Evolutionary conservation across 2,797 vertebrate genomes (phyloP).

Genomic region (Bryconaethiops microstoma): DNA sequence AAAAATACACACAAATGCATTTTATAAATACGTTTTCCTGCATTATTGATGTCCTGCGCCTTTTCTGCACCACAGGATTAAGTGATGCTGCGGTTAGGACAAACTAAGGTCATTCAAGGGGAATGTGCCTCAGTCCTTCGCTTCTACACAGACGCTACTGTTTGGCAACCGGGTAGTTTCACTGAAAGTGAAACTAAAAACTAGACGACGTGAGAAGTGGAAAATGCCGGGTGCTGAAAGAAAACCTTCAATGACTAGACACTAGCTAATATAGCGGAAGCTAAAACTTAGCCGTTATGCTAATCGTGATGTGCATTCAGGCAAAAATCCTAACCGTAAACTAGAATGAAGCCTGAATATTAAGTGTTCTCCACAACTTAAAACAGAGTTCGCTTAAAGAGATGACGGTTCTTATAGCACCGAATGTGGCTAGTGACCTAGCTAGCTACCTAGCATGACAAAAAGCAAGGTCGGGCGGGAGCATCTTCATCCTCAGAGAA

Average conservation of each 20-base stretch:
- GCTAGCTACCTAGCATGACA: background rate
- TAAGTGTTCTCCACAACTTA: background rate
- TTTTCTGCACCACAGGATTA: background rate
- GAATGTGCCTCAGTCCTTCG: background rate
- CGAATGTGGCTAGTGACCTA: background rate
- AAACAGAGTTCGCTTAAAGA: background rate
- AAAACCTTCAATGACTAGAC: too few relatives aligned
- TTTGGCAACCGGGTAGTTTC: background rate
- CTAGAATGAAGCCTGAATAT: background rate
- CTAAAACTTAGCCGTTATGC: background rate
- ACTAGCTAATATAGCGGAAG: background rate
- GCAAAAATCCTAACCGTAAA: background rate
- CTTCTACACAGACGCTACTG: too few relatives aligned
- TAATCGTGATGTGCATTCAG: background rate
- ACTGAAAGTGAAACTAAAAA: conserved; percentile 13
- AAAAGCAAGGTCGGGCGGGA: conserved; percentile 9
- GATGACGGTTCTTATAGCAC: too few relatives aligned
- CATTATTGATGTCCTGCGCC: background rate
- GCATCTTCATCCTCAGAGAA: background rate
- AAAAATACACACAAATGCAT: background rate
- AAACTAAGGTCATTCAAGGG: conserved; percentile 49
- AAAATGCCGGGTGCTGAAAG: background rate
- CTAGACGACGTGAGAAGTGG: background rate
- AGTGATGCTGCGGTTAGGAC: background rate
- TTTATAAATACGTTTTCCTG: too few relatives aligned